Evolutionary conservation across 2,797 vertebrate genomes (phyloP).

Genomic region (Scarus forsteni): DNA sequence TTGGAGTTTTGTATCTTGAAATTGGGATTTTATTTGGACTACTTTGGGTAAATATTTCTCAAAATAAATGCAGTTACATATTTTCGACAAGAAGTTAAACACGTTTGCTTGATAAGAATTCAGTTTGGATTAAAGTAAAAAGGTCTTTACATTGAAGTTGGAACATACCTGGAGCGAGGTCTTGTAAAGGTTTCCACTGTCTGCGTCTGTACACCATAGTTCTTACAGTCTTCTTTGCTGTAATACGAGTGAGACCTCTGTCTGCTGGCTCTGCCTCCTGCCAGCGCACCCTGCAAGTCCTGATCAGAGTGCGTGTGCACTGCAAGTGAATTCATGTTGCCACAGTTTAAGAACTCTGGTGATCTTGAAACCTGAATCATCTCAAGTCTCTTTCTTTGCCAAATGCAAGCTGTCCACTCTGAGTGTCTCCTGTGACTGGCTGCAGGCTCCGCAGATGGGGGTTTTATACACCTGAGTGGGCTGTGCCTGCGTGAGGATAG

Average conservation of each 20-base stretch:
- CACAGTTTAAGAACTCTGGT: conserved; percentile 60
- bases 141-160: not conserved
- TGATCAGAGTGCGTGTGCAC: conserved; percentile 38
- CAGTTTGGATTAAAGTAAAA: not conserved
- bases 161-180: conserved; percentile 80
- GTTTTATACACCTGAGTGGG: conserved; percentile 62
- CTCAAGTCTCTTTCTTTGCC: conserved; percentile 18
- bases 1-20: too few species aligned
- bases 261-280: conserved; percentile 44
- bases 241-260: conserved; percentile 76
- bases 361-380: conserved; percentile 70
- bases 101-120: too few species aligned
- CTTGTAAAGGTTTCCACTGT: conserved; percentile 54
- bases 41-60: too few species aligned
- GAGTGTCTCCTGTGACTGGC: conserved; percentile 22
- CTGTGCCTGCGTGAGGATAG: conserved; percentile 41
- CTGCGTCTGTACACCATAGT: conserved; percentile 41
- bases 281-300: conserved; percentile 36
- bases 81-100: too few species aligned
- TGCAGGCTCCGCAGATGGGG: conserved; percentile 9
- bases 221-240: conserved; percentile 55
- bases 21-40: too few species aligned
- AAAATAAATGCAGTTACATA: too few species aligned
- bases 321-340: conserved; percentile 52
- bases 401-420: not conserved